Percentiles rank a stretch among this genome's conserved stretches.
These are phyloP conservation scores for Numenius phaeopus DNA, from an alignment of 2,797 vertebrate species.

Conservation along the genomic window DNA sequence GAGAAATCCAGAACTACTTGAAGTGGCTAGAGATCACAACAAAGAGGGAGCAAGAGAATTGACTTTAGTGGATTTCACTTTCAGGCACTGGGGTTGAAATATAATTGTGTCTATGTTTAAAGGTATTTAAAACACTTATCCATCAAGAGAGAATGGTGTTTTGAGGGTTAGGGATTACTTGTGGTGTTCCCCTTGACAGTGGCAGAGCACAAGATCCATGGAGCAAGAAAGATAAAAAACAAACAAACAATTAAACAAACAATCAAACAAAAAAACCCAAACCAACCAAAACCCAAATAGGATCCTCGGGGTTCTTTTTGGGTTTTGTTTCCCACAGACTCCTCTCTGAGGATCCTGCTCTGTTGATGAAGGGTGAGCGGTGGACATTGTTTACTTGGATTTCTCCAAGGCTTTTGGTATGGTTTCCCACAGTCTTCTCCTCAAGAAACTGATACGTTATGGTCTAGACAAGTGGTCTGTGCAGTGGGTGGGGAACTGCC, in stretches of 20 bases:
- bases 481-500: background rate
- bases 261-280: background rate
- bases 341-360: background rate
- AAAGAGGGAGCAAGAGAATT: background rate
- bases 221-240: background rate
- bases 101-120: background rate
- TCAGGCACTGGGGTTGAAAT: background rate
- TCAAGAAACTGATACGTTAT: background rate
- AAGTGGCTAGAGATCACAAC: background rate
- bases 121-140: background rate
- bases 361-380: background rate
- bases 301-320: background rate
- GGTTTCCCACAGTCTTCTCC: background rate
- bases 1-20: background rate
- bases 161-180: background rate
- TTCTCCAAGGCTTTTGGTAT: background rate
- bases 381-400: background rate
- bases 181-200: background rate
- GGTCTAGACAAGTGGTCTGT: background rate
- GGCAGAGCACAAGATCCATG: background rate
- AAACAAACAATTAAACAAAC: background rate
- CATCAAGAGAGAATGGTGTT: background rate
- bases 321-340: background rate
- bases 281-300: background rate
- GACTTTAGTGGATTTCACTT: background rate